Percentiles rank a stretch among this genome's conserved stretches.
Evolutionary conservation across 2,113 vertebrate species (phyloP).

Genomic region (Eretmochelys imbricata): DNA sequence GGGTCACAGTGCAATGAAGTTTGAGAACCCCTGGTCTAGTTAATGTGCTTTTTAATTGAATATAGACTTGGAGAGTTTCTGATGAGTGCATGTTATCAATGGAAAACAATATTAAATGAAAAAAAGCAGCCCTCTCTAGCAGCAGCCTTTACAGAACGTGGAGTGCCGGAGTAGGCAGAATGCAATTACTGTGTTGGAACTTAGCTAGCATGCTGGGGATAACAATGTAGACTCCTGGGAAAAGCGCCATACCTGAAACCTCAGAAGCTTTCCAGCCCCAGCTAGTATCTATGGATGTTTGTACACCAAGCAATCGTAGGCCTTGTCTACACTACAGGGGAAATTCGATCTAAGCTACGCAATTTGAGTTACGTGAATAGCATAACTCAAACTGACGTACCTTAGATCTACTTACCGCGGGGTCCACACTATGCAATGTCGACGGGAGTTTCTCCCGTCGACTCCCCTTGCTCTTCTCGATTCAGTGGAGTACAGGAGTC

Average conservation of each 20-base stretch:
- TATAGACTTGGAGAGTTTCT: background rate
- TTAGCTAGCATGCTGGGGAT: background rate
- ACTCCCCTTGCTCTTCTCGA: no score
- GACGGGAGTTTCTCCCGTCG: no score
- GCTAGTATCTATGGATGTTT: background rate
- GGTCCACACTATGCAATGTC: no score
- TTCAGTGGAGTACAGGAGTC: no score
- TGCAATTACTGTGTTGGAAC: background rate
- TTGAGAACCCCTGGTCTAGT: background rate
- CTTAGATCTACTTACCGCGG: no score
- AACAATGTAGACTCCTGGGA: background rate
- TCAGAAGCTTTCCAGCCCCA: background rate
- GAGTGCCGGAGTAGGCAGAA: accelerated
- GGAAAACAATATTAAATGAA: background rate
- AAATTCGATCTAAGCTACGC: no score
- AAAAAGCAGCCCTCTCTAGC: background rate
- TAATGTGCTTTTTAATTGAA: background rate
- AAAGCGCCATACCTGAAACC: background rate
- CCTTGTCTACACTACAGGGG: no score
- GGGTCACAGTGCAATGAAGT: no score
- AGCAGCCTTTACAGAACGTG: background rate
- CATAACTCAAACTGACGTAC: no score
- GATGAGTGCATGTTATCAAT: background rate
- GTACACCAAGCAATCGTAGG: background rate
- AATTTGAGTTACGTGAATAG: no score